Percentiles rank a stretch among this genome's conserved stretches.
Evolutionary conservation across 2,113 vertebrate species (phyloP).

Genomic region (Chloropsis cyanopogon): DNA sequence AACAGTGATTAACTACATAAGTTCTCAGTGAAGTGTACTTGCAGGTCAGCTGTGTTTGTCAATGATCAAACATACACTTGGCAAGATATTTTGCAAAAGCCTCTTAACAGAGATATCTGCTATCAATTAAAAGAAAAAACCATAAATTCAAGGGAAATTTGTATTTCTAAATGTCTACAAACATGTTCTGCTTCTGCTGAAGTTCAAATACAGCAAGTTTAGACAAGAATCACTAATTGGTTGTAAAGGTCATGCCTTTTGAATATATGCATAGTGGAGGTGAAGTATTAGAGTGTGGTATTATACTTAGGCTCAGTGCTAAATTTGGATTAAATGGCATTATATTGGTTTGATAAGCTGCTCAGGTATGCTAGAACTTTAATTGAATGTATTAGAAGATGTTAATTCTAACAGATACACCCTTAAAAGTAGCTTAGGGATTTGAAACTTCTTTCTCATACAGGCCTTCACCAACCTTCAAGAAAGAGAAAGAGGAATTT

Average conservation of each 20-base stretch:
- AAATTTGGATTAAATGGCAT: conserved; percentile 4
- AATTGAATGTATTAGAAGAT: conserved; percentile 20
- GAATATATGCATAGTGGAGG: neutral
- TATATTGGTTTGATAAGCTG: conserved; percentile 6
- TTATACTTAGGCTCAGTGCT: neutral
- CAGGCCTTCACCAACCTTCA: neutral
- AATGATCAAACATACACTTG: neutral
- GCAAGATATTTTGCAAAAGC: neutral
- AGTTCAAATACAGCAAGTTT: conserved; percentile 18
- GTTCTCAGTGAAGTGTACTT: neutral
- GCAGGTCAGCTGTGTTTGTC: neutral
- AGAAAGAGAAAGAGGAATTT: neutral
- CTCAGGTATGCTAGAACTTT: conserved; percentile 5
- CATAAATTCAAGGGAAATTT: neutral
- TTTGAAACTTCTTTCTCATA: neutral
- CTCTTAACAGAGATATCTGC: neutral
- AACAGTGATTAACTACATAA: neutral
- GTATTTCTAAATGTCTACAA: neutral
- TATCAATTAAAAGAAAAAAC: neutral
- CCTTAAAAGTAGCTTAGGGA: neutral
- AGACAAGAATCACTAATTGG: neutral
- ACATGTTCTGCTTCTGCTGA: neutral
- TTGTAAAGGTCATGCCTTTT: conserved; percentile 10
- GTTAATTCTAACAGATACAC: neutral
- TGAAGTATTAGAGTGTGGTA: neutral